Evolutionary conservation across 1,140 invertebrate genomes (phyloP).

Genomic region (Steinernema khuongi): DNA sequence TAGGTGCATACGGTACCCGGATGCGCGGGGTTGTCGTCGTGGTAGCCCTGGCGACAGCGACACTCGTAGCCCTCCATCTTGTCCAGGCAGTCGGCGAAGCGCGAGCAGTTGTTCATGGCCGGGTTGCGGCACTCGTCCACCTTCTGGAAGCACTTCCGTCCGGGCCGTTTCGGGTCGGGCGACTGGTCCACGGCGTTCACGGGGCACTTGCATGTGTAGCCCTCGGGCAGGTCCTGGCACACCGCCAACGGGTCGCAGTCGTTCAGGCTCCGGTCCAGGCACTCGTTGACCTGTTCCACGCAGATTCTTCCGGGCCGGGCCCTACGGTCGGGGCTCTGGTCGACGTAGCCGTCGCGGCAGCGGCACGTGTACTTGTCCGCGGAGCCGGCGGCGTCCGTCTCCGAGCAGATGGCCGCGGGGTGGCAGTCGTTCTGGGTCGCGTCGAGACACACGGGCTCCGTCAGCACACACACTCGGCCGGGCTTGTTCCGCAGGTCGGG

Average conservation of each 20-base stretch:
- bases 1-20: conserved; percentile 42
- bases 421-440: conserved; percentile 53
- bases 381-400: conserved; percentile 25
- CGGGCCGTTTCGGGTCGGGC: conserved; percentile 46
- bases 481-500: conserved; percentile 38
- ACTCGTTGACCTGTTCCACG: conserved; percentile 56
- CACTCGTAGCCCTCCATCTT: conserved; percentile 46
- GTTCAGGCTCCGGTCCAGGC: conserved; percentile 54
- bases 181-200: conserved; percentile 54
- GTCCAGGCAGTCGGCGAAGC: conserved; percentile 57
- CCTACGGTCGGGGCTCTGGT: conserved; percentile 46
- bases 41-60: conserved; percentile 34
- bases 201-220: conserved; percentile 54
- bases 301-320: conserved; percentile 51
- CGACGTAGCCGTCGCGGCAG: conserved; percentile 55
- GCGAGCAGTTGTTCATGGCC: conserved; percentile 50
- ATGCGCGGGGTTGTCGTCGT: conserved; percentile 40
- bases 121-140: conserved; percentile 57
- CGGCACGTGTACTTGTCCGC: conserved; percentile 51
- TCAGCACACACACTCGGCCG: conserved; percentile 42
- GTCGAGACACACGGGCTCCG: conserved; percentile 54
- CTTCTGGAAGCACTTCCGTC: conserved; percentile 45
- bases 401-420: conserved; percentile 53
- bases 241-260: conserved; percentile 56
- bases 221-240: conserved; percentile 54